phyloP scores from a whole-genome alignment of 1,140 invertebrate species.

The Macrosteles quadrilineatus region DNA sequence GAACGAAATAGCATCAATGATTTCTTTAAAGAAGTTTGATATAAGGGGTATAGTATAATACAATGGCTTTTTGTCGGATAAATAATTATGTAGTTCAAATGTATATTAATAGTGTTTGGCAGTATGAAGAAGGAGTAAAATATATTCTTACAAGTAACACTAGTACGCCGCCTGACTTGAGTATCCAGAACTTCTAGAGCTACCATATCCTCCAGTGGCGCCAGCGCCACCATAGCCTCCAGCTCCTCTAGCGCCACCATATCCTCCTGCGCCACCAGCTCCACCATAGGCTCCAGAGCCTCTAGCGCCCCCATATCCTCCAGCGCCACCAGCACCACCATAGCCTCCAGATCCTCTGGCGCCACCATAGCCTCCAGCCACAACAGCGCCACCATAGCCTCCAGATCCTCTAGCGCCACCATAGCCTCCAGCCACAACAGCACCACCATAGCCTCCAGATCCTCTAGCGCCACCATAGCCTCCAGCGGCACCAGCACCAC shows the following conservation, averaged over 20 bases:
- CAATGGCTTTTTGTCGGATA: too few relatives aligned
- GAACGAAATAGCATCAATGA: too few relatives aligned
- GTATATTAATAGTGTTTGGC: too few relatives aligned
- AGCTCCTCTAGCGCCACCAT: not conserved
- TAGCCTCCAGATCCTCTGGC: not conserved
- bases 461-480: not conserved
- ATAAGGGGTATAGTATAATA: too few relatives aligned
- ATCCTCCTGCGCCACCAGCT: not conserved
- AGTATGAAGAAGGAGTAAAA: too few relatives aligned
- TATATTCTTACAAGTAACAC: too few relatives aligned
- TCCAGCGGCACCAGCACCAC: not conserved
- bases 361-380: conserved; percentile 1
- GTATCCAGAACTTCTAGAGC: not conserved
- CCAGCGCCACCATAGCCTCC: conserved; percentile 9
- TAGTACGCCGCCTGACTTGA: conserved; percentile 26
- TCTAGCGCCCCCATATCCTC: not conserved
- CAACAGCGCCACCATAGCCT: not conserved
- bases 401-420: not conserved
- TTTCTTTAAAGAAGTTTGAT: too few relatives aligned
- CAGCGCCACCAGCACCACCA: not conserved
- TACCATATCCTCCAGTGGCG: not conserved
- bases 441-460: conserved; percentile 1
- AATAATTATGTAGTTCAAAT: too few relatives aligned
- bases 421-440: not conserved
- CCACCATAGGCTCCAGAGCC: not conserved